Evolutionary conservation across 2,113 vertebrate species (phyloP).

Genomic region (Leptodactylus fuscus): DNA sequence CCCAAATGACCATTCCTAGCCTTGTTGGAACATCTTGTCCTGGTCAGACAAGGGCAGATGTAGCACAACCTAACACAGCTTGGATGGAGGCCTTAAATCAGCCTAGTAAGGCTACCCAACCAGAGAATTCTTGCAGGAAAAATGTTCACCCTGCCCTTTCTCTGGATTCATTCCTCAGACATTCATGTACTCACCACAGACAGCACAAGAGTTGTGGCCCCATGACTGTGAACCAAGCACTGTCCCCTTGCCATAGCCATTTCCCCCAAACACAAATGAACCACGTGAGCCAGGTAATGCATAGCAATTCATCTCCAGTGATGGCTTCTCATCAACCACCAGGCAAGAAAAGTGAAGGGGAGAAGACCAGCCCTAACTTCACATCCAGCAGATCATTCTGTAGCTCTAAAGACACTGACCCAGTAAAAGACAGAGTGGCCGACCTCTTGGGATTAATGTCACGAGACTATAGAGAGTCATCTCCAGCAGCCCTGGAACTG

Average conservation of each 20-base stretch:
- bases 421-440: constrained; percentile 4
- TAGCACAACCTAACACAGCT: constrained; percentile 66
- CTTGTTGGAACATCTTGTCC: constrained; percentile 69
- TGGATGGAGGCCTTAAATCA: constrained; percentile 61
- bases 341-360: constrained; percentile 63
- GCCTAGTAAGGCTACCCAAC: constrained; percentile 62
- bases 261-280: constrained; percentile 69
- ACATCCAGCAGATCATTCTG: constrained; percentile 63
- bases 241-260: constrained; percentile 62
- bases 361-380: constrained; percentile 37
- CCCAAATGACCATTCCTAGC: constrained; percentile 62
- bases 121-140: constrained; percentile 61
- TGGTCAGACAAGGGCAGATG: constrained; percentile 44
- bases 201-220: constrained; percentile 66
- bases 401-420: constrained; percentile 42
- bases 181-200: constrained; percentile 62
- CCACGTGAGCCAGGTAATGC: constrained; percentile 67
- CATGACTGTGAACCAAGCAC: constrained; percentile 62
- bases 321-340: constrained; percentile 63
- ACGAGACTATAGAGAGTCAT: constrained; percentile 39
- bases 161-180: constrained; percentile 57
- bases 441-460: constrained; percentile 45
- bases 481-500: constrained; percentile 68
- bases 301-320: constrained; percentile 38
- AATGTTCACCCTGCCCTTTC: constrained; percentile 59